These are phyloP conservation scores for Vollenhovia emeryi DNA, from an alignment of 1,140 invertebrate species.

Conservation along the genomic window DNA sequence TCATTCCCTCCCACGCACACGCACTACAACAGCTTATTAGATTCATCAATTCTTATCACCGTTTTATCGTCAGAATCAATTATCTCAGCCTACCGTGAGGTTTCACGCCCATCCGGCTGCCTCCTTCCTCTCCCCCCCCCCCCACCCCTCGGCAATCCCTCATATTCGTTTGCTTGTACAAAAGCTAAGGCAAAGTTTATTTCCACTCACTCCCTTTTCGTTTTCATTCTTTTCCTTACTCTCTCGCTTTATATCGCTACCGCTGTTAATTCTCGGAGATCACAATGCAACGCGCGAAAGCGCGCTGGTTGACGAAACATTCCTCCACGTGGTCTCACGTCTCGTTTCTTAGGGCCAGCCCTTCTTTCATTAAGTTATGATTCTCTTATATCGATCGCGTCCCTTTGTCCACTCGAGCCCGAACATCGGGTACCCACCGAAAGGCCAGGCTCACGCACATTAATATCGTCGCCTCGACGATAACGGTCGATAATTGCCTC, in stretches of 20 bases:
- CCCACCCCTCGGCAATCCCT: slow-evolving; percentile 18
- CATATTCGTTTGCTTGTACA: slow-evolving; percentile 73
- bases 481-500: neutral
- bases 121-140: slow-evolving; percentile 22
- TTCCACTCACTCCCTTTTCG: neutral
- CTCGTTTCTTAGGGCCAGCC: slow-evolving; percentile 38
- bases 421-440: neutral
- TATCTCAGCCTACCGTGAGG: slow-evolving; percentile 32
- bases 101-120: slow-evolving; percentile 28
- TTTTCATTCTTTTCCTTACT: neutral
- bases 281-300: slow-evolving; percentile 12
- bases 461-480: neutral
- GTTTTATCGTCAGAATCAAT: slow-evolving; percentile 48
- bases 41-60: slow-evolving; percentile 55
- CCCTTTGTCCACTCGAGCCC: neutral
- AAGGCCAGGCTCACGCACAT: neutral
- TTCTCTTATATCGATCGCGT: neutral
- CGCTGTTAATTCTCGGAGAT: slow-evolving; percentile 21
- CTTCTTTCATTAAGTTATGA: slow-evolving; percentile 16
- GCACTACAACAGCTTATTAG: slow-evolving; percentile 40
- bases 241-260: neutral
- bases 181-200: slow-evolving; percentile 81
- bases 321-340: neutral
- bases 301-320: neutral
- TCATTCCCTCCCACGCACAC: slow-evolving; percentile 18